These are phyloP conservation scores for Microcebus lehilahytsara DNA, from an alignment of 2,113 vertebrate genomes.

Conservation along the genomic window DNA sequence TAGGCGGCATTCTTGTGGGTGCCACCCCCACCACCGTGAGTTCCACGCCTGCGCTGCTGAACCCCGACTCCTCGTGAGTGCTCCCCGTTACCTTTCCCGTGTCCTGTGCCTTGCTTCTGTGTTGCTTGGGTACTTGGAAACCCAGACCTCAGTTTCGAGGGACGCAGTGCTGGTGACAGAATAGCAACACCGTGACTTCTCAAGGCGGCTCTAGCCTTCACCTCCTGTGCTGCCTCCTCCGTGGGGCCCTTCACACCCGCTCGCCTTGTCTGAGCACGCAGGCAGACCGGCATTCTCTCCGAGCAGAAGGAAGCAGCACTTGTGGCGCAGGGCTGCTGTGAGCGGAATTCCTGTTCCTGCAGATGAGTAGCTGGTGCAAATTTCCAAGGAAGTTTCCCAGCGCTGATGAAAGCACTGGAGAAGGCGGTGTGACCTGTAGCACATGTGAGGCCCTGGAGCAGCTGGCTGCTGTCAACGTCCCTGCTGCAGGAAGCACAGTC, in stretches of 20 bases:
- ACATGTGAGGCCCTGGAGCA: neutral
- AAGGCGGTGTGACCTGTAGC: neutral
- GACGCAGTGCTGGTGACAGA: no score
- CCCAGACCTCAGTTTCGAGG: no score
- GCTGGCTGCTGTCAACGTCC: neutral
- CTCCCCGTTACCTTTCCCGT: no score
- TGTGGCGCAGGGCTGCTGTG: neutral
- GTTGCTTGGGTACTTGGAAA: no score
- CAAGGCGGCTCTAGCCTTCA: rapidly evolving
- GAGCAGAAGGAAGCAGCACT: neutral
- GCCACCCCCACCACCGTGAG: rapidly evolving
- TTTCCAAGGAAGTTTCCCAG: slow-evolving; percentile 46
- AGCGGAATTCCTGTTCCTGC: neutral
- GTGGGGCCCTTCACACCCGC: rapidly evolving
- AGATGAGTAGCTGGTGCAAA: neutral
- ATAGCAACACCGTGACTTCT: neutral
- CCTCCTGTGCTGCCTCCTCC: rapidly evolving
- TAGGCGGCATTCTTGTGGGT: rapidly evolving
- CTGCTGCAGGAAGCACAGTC: neutral
- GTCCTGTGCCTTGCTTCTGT: no score
- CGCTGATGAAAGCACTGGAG: neutral
- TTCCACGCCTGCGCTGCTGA: rapidly evolving
- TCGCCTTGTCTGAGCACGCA: rapidly evolving
- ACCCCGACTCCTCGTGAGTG: neutral
- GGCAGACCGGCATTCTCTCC: neutral